Base-by-base conservation (phyloP, 2,888 invertebrate genomes). In the Caenorhabditis sp. region DNA sequence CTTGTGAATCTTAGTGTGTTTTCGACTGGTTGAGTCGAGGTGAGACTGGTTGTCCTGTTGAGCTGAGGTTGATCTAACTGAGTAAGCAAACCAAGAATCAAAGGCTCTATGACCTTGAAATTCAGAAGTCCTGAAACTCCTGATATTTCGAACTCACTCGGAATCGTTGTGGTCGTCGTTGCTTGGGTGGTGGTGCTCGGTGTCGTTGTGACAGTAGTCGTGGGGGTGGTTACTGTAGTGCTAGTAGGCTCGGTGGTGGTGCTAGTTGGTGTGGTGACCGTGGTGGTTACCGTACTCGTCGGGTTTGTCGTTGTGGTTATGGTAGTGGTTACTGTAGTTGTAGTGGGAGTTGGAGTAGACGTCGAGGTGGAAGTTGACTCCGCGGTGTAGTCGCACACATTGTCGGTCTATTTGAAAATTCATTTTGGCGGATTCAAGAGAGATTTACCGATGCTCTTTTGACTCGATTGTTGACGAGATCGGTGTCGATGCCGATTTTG, bases 301-400 rank as follows among this genome's bases (percentile, higher is more conserved):
- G 49, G 26, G n/a, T n/a, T 51, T 22, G 66, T 41, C 1, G 79
- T 63, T 12, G 66, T 19, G 16, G 68, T 59, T 22, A 49, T 35
- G 16, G 80, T 80, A 19, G 66, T 68, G 1, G 66, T 61, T 10
- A 31, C 49, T 0, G 77, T 51, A 49, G 41, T 61, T 2, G 70
- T 77, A 49, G 59, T 70, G 8, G 61, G 54, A 26, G 69, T 70
- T 44, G 77, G 54, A 26, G 69, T 70, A 35, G 77, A 70, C 3
- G 69, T 77, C 12, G 70, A 70, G 2, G 77, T 77, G 8, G 77
- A 70, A 2, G 77, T 70, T 1, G 77, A 61, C 16, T 77, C 69
- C 0, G 35, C 3, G 12, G 81, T 81, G 38, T 81, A 81, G 54
- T 81, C 81, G 22, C 81, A 81, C 2, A 49, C 58, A 49, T 72